Percentiles rank a stretch among this genome's conserved stretches.
Conservation (phyloP, 1,140 invertebrate genomes). For the Pogonomyrmex californicus region DNA sequence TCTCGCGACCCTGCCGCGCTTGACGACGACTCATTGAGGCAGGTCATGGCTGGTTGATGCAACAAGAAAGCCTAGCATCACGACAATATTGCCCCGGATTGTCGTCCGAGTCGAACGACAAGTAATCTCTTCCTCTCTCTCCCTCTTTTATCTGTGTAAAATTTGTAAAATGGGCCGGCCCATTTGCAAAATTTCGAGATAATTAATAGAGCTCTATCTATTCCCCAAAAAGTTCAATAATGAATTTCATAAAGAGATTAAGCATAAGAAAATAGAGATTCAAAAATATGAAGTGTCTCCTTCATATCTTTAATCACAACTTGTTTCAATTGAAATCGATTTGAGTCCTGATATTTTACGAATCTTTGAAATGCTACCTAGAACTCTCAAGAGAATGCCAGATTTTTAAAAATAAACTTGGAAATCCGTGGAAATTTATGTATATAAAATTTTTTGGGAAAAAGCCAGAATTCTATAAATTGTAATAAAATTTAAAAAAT, state of each 20-base stretch:
- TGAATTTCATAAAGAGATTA: not conserved
- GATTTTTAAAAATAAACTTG: not conserved
- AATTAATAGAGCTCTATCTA: not conserved
- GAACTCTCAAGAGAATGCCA: not conserved
- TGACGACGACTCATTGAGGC: slow-evolving; percentile 40
- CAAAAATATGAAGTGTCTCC: not conserved
- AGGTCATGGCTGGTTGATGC: slow-evolving; percentile 57
- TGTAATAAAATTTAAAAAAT: not conserved
- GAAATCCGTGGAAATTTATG: no score
- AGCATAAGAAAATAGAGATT: not conserved
- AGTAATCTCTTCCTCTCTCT: not conserved
- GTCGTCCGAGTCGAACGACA: not conserved
- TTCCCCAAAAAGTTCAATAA: not conserved
- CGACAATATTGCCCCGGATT: slow-evolving; percentile 10
- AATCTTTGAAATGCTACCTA: not conserved
- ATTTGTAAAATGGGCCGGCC: no score
- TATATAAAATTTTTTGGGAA: not conserved
- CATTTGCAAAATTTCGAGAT: not conserved
- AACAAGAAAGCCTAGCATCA: slow-evolving; percentile 49
- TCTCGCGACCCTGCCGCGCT: slow-evolving; percentile 28
- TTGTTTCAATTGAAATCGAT: not conserved
- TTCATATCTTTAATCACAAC: not conserved
- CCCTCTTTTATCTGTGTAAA: not conserved
- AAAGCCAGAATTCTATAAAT: not conserved
- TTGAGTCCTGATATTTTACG: not conserved